Base-by-base conservation (phyloP, 2,113 vertebrate genomes). In the Riparia riparia region DNA sequence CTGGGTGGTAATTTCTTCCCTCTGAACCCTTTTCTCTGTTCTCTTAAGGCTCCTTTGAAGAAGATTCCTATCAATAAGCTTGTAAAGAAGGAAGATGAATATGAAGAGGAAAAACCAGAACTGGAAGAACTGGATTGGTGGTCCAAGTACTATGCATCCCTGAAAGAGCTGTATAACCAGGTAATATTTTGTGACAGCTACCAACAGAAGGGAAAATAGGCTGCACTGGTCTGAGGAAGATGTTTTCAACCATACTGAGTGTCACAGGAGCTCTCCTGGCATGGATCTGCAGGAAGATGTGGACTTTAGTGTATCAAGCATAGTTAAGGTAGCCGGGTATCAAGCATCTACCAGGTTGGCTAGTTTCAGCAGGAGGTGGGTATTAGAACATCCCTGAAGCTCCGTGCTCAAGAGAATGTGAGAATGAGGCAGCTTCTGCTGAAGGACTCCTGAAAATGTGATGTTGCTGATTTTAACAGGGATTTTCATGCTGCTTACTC, bases 91-190 rank as follows among this genome's bases (percentile, higher is more conserved):
- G 93, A 95, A 10, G 98, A 98, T 61, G 98, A 98, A 80, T 97
- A 99, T 34, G 98, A 99, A 93, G 98, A 99, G 94, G 99, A 99
- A 68, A 95, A 97, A 10, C 98, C 98, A 31, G 99, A 99, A 63
- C 94, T 98, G 22, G 98, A 99, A 82, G 99, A 99, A 93, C 90
- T 99, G 57, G 99, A 99, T 96, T 99, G 99, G 99, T 99, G 99
- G 99, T 99, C 99, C 34, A 99, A 99, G 93, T 99, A 99, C 93
- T 99, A 99, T 0, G 98, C 98, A 12, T 99, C 99, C 6, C 63
- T 99, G 90, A 98, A 98, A 89, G 99, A 99, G 84, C 73, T 98
- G 49, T 98, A 98, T 87, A 98, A 98, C 78, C 97, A 98, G 98
- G 99, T 99, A 84, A 44, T 83, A 29, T 45, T 29, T 72, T 60